Base-by-base conservation (phyloP, 2,888 invertebrate genomes). In the Eupithecia inturbata region DNA sequence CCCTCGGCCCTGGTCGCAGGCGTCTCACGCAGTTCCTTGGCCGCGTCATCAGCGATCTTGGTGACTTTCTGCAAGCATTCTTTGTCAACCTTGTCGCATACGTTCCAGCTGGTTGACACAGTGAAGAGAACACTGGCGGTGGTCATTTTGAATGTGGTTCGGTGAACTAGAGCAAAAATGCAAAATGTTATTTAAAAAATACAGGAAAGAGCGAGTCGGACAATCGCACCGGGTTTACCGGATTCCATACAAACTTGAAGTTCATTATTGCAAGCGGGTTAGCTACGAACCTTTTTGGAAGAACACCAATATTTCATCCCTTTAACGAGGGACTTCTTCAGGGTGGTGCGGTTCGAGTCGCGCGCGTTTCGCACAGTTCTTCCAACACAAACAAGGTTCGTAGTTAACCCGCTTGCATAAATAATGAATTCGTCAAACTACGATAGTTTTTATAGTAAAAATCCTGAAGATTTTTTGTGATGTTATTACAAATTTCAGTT, bases 11-110 rank as follows among this genome's bases (percentile, higher is more conserved):
- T 94, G 0, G 95, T 95, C 14, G 92, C 88, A 19, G 96, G 95
- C 66, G 96, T 96, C 86, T 97, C 97, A 19, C 97, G 92, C n/a
- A 97, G 90, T 83, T 97, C 97, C 67, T 92, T 93, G 68, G 95
- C 95, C 0, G 97, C 97, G 78, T 95, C 92, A 1, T 89, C 88
- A 3, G 92, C 83, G 9, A 86, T 84, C 57, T 84, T 88, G 66
- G 87, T 86, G 41, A 85, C 78, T 4, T 80, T 77, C 2, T 85
- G 84, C 81, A 10, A 86, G 16, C 86, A 83, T 33, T 92, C 91
- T 69, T 89, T 91, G 12, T 92, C 92, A 26, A 87, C 83, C 72
- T 90, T 90, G 41, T 92, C 92, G 67, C 84, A 85, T 7, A 90
- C 79, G 64, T 84, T 89, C 92, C 91, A 93, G 1, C 90, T 89